These are phyloP conservation scores for Sinohyriopsis cumingii DNA, from an alignment of 2,888 invertebrate genomes.

Conservation along the genomic window DNA sequence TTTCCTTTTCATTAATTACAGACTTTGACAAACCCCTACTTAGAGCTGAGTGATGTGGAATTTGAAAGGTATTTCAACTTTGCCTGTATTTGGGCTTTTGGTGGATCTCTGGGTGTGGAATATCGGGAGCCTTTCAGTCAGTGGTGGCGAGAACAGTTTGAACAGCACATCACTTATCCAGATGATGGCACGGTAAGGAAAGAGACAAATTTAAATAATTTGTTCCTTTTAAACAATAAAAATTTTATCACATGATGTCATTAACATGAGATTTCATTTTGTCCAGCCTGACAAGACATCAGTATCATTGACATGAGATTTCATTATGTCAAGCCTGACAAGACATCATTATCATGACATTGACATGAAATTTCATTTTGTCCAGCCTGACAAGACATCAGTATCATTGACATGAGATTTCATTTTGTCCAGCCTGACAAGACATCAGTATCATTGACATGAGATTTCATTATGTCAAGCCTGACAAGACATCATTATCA, in stretches of 20 bases:
- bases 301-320: too few species aligned
- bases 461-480: not conserved
- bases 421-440: not conserved
- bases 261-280: too few species aligned
- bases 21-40: conserved; percentile 52
- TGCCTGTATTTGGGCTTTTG: conserved; percentile 70
- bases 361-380: too few species aligned
- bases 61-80: conserved; percentile 69
- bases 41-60: conserved; percentile 64
- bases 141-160: conserved; percentile 69
- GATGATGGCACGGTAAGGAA: conserved; percentile 63
- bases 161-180: conserved; percentile 63
- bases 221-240: not conserved
- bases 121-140: conserved; percentile 63
- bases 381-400: not conserved
- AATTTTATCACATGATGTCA: too few species aligned
- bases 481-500: not conserved
- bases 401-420: not conserved
- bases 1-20: conserved; percentile 20
- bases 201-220: not conserved
- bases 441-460: too few species aligned
- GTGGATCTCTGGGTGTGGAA: conserved; percentile 62
- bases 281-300: not conserved
- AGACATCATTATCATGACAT: not conserved
- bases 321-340: not conserved